Conservation (phyloP, 2,797 vertebrate species). For the Sandelia bainsii region DNA sequence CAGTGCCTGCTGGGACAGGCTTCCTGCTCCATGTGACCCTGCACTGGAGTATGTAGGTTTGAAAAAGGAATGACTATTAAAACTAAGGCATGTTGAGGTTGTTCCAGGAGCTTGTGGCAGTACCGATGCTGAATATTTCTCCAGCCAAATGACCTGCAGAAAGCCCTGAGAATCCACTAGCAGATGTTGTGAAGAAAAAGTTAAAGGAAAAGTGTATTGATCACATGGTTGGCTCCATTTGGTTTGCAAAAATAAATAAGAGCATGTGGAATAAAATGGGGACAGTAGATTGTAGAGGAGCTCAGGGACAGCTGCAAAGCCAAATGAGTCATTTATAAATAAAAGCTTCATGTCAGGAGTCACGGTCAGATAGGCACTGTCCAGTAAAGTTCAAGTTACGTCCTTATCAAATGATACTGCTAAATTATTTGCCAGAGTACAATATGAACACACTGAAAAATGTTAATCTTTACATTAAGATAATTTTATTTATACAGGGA, state of each 20-base stretch:
- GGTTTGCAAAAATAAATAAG: conserved; percentile 56
- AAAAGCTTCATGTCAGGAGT: conserved; percentile 35
- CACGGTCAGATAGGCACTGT: conserved; percentile 4
- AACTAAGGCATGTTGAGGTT: conserved; percentile 31
- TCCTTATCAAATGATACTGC: conserved; percentile 19
- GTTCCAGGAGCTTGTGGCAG: conserved; percentile 27
- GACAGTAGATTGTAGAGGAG: conserved; percentile 25
- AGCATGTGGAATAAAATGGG: conserved; percentile 22
- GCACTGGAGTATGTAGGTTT: conserved; percentile 35
- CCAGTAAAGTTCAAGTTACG: conserved; percentile 14
- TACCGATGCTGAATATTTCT: conserved; percentile 40
- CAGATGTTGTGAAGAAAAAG: conserved; percentile 62
- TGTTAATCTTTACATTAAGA: conserved; percentile 35
- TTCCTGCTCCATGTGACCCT: conserved; percentile 26
- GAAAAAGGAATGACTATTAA: conserved; percentile 55
- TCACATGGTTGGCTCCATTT: conserved; percentile 54
- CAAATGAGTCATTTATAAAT: conserved; percentile 43
- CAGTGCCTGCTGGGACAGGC: conserved; percentile 29
- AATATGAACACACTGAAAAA: conserved; percentile 24
- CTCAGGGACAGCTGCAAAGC: conserved; percentile 32
- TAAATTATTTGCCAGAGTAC: conserved; percentile 17
- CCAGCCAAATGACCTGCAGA: conserved; percentile 56
- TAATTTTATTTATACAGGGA: conserved; percentile 10
- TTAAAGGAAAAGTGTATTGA: conserved; percentile 46
- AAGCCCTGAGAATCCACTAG: conserved; percentile 46